Percentiles rank a stretch among this genome's conserved stretches.
phyloP scores from a whole-genome alignment of 37 sponge, comb jelly and placozoan genomes.

The Lycopodina hypogea region DNA sequence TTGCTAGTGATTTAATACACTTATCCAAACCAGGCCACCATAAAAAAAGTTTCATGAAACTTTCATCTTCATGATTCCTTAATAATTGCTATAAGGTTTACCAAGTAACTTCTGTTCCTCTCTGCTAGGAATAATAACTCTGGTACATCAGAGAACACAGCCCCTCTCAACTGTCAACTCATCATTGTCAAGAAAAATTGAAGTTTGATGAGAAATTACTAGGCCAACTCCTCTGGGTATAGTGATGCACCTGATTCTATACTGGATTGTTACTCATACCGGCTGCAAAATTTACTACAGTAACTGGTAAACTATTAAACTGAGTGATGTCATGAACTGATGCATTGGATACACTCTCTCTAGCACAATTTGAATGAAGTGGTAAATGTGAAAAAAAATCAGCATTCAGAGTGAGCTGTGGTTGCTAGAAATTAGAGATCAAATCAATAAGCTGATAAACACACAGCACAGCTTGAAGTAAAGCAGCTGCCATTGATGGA shows the following conservation, averaged over 20 bases:
- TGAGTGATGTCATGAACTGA: background rate
- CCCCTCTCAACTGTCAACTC: conserved; percentile 10
- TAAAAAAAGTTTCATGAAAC: background rate
- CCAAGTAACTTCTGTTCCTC: background rate
- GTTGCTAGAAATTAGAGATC: background rate
- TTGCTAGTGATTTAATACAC: background rate
- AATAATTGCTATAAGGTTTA: too few species aligned
- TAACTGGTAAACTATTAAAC: conserved; percentile 5
- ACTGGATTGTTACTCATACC: conserved; percentile 35
- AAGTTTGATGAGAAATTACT: background rate
- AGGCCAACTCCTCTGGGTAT: too few species aligned
- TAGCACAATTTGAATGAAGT: background rate
- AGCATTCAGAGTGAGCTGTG: background rate
- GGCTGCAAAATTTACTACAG: background rate
- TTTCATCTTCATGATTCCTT: conserved; percentile 4
- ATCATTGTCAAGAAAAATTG: background rate
- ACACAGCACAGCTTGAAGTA: background rate
- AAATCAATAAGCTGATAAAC: background rate
- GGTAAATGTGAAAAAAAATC: background rate
- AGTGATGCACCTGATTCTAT: background rate
- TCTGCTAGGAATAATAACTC: conserved; percentile 7
- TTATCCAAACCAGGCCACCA: background rate
- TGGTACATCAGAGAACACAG: conserved; percentile 17
- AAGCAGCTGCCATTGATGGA: background rate
- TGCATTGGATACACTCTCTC: background rate